Evolutionary conservation across 2,113 vertebrate species (phyloP).

Genomic region (Calyptomena viridis): DNA sequence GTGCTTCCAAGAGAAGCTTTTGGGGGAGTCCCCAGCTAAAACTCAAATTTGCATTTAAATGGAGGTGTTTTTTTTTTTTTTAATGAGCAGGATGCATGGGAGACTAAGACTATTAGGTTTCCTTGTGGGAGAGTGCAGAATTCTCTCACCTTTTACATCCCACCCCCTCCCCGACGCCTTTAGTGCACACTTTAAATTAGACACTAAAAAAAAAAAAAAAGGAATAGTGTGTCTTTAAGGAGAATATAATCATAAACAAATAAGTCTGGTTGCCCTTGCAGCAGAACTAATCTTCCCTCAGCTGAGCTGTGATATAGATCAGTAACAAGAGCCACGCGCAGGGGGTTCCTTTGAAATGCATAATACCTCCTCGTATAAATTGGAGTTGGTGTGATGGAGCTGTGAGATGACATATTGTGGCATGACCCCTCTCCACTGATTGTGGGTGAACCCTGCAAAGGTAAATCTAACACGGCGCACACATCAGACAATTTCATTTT

Average conservation of each 20-base stretch:
- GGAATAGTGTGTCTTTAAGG: slow-evolving; percentile 44
- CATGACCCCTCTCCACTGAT: slow-evolving; percentile 77
- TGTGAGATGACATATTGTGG: slow-evolving; percentile 81
- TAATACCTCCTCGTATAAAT: slow-evolving; percentile 79
- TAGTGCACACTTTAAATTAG: slow-evolving; percentile 29
- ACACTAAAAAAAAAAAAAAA: not conserved
- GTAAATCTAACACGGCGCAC: slow-evolving; percentile 78
- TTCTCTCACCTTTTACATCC: slow-evolving; percentile 57
- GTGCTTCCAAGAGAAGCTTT: slow-evolving; percentile 63
- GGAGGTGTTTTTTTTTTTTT: slow-evolving; percentile 72
- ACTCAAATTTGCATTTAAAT: slow-evolving; percentile 86
- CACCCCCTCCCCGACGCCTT: not conserved
- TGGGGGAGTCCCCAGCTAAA: slow-evolving; percentile 72
- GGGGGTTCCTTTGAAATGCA: slow-evolving; percentile 85
- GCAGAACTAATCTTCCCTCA: slow-evolving; percentile 80
- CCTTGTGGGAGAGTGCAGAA: slow-evolving; percentile 68
- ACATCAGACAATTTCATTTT: slow-evolving; percentile 88
- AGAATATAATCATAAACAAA: slow-evolving; percentile 82
- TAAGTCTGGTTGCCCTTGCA: slow-evolving; percentile 77
- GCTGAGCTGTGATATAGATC: slow-evolving; percentile 79
- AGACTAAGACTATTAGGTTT: slow-evolving; percentile 80
- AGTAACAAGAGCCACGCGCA: slow-evolving; percentile 77
- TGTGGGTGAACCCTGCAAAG: slow-evolving; percentile 76
- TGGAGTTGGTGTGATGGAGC: slow-evolving; percentile 78
- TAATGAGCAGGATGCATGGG: slow-evolving; percentile 82